Conservation (phyloP, 2,888 invertebrate species). For the Nyleta sp. region DNA sequence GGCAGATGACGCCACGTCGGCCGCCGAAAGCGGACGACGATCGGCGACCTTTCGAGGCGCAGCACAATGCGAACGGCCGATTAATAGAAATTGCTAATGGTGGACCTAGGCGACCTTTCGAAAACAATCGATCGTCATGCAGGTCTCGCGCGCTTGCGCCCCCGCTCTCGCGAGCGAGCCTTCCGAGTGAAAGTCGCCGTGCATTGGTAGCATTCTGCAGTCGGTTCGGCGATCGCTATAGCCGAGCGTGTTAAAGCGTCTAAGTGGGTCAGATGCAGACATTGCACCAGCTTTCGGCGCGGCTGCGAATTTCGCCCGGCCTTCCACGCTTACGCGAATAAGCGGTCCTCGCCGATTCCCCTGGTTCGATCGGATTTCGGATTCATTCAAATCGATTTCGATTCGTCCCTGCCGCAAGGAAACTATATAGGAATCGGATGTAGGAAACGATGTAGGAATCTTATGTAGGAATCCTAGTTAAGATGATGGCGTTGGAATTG, state of each 20-base stretch:
- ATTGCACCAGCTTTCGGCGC: slow-evolving; percentile 73
- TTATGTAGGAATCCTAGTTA: no score
- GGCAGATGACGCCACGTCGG: slow-evolving; percentile 23
- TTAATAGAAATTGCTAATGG: slow-evolving; percentile 74
- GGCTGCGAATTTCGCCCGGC: slow-evolving; percentile 31
- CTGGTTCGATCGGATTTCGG: no score
- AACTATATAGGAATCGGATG: no score
- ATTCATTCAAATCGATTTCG: no score
- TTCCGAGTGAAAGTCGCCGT: slow-evolving; percentile 75
- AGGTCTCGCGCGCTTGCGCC: slow-evolving; percentile 66
- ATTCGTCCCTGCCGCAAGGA: no score
- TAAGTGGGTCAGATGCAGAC: slow-evolving; percentile 76
- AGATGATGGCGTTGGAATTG: no score
- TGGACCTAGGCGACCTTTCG: slow-evolving; percentile 76
- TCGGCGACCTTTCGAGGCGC: slow-evolving; percentile 65
- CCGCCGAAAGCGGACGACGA: slow-evolving; percentile 16
- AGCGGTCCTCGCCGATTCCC: neutral
- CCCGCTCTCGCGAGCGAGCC: slow-evolving; percentile 70
- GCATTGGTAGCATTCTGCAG: slow-evolving; percentile 77
- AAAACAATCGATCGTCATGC: slow-evolving; percentile 76
- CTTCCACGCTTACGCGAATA: slow-evolving; percentile 16
- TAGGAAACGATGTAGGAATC: no score
- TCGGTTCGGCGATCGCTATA: slow-evolving; percentile 75
- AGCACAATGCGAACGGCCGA: slow-evolving; percentile 69
- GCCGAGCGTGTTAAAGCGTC: slow-evolving; percentile 38